Evolutionary conservation across 2,888 invertebrate genomes (phyloP).

Genomic region (Trichopoda pennipes): DNA sequence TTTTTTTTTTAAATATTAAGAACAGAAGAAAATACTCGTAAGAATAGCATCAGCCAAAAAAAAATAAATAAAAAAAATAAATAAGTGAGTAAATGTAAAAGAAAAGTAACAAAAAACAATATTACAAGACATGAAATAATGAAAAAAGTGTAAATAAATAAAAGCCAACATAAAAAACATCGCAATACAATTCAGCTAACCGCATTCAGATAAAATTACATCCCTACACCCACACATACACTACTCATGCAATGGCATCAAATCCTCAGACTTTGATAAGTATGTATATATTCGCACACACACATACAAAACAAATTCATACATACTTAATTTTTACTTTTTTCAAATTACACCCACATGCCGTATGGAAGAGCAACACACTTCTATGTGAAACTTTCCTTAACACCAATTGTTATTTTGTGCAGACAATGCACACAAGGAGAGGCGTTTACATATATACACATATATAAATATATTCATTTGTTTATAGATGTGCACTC

Average conservation of each 20-base stretch:
- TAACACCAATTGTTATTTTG: slow-evolving; percentile 54
- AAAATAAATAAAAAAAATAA: not conserved
- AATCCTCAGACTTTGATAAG: slow-evolving; percentile 7
- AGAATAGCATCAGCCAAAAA: not conserved
- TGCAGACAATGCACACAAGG: slow-evolving; percentile 44
- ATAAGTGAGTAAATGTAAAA: not conserved
- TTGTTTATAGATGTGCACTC: not conserved
- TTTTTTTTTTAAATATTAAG: not conserved
- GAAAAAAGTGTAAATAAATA: slow-evolving; percentile 21
- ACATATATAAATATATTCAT: not conserved
- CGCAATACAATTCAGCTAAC: slow-evolving; percentile 58
- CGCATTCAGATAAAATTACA: slow-evolving; percentile 55
- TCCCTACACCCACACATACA: slow-evolving; percentile 1
- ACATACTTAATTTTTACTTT: not conserved
- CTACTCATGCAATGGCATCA: not conserved
- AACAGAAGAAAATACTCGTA: not conserved
- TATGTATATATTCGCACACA: slow-evolving; percentile 2
- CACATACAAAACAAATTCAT: not conserved
- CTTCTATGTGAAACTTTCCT: slow-evolving; percentile 48
- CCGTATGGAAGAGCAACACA: slow-evolving; percentile 15
- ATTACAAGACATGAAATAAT: slow-evolving; percentile 38
- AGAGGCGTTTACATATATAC: not conserved
- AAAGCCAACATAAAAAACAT: slow-evolving; percentile 52
- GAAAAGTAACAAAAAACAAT: slow-evolving; percentile 19
- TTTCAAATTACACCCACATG: slow-evolving; percentile 34